Percentiles rank a stretch among this genome's conserved stretches.
These are phyloP conservation scores for Falco novaeseelandiae DNA, from an alignment of 2,797 vertebrate species.

Conservation along the genomic window DNA sequence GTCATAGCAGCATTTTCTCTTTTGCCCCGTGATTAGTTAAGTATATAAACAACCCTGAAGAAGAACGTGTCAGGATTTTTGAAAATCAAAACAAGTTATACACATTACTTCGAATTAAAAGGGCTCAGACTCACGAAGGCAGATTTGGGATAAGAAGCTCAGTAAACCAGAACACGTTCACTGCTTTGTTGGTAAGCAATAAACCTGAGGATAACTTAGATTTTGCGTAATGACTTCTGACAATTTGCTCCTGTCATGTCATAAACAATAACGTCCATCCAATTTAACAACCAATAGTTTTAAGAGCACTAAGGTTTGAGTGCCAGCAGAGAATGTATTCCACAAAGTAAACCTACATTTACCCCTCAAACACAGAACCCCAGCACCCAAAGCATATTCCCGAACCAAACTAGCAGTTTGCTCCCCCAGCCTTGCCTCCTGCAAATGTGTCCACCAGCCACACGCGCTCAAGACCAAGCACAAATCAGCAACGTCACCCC, in stretches of 20 bases:
- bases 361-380: not conserved
- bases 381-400: not conserved
- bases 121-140: not conserved
- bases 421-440: not conserved
- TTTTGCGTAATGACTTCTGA: not conserved
- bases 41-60: not conserved
- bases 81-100: not conserved
- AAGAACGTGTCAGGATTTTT: not conserved
- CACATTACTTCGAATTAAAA: not conserved
- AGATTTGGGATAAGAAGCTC: not conserved
- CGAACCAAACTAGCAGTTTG: not conserved
- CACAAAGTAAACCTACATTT: too few species aligned
- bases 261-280: not conserved
- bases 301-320: not conserved
- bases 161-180: not conserved
- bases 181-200: not conserved
- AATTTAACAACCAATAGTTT: not conserved
- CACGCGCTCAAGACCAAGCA: accelerated
- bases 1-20: not conserved
- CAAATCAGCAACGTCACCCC: too few species aligned
- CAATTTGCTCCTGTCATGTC: not conserved
- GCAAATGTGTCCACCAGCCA: accelerated
- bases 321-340: not conserved
- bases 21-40: not conserved
- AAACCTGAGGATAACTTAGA: not conserved